phyloP scores from a whole-genome alignment of 1,140 invertebrate genomes.

The Achroia grisella region DNA sequence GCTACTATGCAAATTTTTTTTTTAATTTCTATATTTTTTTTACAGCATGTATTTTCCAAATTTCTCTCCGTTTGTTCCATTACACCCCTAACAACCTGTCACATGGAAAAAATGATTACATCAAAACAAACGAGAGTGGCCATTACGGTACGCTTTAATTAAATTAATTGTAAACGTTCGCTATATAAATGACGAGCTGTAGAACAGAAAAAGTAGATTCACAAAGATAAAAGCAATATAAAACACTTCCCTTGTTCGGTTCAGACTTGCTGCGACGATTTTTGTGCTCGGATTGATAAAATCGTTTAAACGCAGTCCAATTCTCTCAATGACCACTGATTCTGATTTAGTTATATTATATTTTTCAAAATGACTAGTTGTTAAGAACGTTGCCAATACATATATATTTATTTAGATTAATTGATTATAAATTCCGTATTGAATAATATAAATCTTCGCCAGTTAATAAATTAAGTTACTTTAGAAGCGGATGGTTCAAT shows the following conservation, averaged over 20 bases:
- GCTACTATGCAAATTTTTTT: too few species aligned
- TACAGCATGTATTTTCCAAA: neutral
- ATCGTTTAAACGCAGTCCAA: neutral
- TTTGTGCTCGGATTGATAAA: neutral
- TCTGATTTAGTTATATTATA: too few species aligned
- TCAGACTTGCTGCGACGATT: slow-evolving; percentile 26
- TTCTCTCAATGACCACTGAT: too few species aligned
- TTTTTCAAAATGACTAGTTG: too few species aligned
- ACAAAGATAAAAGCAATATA: slow-evolving; percentile 62
- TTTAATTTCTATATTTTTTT: neutral
- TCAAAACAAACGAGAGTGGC: slow-evolving; percentile 27
- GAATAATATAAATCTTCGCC: too few species aligned
- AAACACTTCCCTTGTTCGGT: slow-evolving; percentile 50
- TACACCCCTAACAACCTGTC: slow-evolving; percentile 35
- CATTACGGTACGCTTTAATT: slow-evolving; percentile 57
- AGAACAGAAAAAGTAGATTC: slow-evolving; percentile 54
- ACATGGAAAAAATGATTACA: slow-evolving; percentile 45
- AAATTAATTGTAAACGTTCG: slow-evolving; percentile 65
- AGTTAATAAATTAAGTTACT: too few species aligned
- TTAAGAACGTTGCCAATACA: too few species aligned
- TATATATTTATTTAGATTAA: too few species aligned
- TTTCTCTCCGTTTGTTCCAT: slow-evolving; percentile 17
- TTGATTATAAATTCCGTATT: too few species aligned
- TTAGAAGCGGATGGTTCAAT: too few species aligned
- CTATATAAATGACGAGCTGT: slow-evolving; percentile 66